Conservation (phyloP, 2,113 vertebrate genomes). For the Epinephelus fuscoguttatus region DNA sequence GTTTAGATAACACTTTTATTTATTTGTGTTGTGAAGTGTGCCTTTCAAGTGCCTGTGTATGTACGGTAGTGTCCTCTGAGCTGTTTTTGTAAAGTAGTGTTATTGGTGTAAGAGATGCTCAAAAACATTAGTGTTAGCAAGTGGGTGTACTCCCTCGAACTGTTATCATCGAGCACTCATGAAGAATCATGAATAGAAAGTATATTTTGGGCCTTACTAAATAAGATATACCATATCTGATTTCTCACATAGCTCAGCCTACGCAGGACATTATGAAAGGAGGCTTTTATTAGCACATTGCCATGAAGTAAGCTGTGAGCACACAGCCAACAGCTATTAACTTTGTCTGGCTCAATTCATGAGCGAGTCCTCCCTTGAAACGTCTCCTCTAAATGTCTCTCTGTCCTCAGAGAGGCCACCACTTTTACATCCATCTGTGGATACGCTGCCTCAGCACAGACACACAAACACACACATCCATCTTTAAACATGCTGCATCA, state of each 20-base stretch:
- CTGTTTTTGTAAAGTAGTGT: constrained; percentile 9
- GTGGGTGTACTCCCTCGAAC: constrained; percentile 22
- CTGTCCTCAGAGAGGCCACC: constrained; percentile 76
- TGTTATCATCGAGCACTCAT: constrained; percentile 3
- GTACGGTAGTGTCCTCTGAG: neutral
- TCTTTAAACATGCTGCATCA: constrained; percentile 78
- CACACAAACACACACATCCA: constrained; percentile 54
- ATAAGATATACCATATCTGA: constrained; percentile 48
- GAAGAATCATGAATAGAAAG: constrained; percentile 32
- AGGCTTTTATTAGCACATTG: constrained; percentile 61
- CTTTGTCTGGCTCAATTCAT: constrained; percentile 60
- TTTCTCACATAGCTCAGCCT: constrained; percentile 26
- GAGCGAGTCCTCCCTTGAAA: constrained; percentile 50
- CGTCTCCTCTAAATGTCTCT: constrained; percentile 77
- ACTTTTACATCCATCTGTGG: constrained; percentile 75
- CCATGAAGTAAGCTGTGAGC: constrained; percentile 44
- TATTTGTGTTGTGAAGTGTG: neutral
- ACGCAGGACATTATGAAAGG: constrained; percentile 52
- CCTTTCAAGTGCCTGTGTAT: neutral
- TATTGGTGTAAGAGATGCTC: constrained; percentile 15
- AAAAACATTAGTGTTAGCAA: constrained; percentile 19
- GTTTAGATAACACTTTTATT: neutral
- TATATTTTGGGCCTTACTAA: constrained; percentile 39
- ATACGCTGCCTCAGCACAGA: constrained; percentile 75
- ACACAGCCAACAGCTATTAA: constrained; percentile 64